A percentile compares a stretch with the other conserved stretches of the same genome.
phyloP scores from a whole-genome alignment of 1,140 invertebrate species.

The Bemisia tabaci region DNA sequence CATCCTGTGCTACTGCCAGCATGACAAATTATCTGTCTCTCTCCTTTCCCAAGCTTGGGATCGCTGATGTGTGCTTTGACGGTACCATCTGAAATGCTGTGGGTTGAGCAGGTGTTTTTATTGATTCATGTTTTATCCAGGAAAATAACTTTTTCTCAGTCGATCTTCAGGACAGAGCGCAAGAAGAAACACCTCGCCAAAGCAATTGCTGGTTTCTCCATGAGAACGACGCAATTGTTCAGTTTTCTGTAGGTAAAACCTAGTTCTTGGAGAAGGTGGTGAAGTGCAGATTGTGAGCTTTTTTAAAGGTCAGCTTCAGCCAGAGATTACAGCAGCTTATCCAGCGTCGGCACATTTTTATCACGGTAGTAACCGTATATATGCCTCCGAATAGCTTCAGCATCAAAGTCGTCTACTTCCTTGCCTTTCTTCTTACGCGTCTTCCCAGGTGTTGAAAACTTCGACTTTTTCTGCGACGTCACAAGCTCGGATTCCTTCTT shows the following conservation, averaged over 20 bases:
- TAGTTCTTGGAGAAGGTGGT: not conserved
- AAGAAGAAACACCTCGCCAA: not conserved
- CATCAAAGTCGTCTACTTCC: too few species aligned
- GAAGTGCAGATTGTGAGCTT: not conserved
- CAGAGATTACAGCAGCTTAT: not conserved
- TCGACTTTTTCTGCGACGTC: too few species aligned
- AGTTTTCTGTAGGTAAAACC: not conserved
- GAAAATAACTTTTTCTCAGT: not conserved
- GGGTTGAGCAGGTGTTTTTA: not conserved
- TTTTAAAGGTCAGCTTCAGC: not conserved
- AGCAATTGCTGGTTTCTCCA: not conserved
- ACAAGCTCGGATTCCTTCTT: too few species aligned
- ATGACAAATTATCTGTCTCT: not conserved
- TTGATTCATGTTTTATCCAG: not conserved
- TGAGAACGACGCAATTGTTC: not conserved
- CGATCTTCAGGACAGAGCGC: not conserved
- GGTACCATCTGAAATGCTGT: not conserved
- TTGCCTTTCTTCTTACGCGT: too few species aligned
- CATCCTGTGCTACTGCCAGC: not conserved
- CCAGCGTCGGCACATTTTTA: too few species aligned
- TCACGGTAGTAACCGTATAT: too few species aligned
- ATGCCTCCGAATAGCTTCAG: too few species aligned
- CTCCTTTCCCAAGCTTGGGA: not conserved
- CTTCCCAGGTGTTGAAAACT: too few species aligned
- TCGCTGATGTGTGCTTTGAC: not conserved